Percentiles rank a stretch among this genome's conserved stretches.
phyloP scores from a whole-genome alignment of 2,113 vertebrate genomes.

The Dermatemys mawii region DNA sequence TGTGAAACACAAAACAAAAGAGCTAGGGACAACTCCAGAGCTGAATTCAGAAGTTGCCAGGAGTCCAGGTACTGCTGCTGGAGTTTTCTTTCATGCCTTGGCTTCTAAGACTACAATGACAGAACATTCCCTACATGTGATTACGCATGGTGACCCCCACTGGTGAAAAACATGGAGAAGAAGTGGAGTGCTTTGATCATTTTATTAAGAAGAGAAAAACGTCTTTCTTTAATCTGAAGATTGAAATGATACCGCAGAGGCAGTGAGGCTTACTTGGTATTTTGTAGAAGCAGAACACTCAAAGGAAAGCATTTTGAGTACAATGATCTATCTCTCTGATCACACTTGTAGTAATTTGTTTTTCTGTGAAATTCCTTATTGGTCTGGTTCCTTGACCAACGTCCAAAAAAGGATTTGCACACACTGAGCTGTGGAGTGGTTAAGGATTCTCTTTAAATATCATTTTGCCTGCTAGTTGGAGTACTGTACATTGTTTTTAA shows the following conservation, averaged over 20 bases:
- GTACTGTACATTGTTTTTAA: background rate
- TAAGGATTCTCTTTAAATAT: background rate
- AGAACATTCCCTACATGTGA: background rate
- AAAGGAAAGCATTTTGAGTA: background rate
- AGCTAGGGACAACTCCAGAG: constrained; percentile 22
- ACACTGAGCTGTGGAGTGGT: background rate
- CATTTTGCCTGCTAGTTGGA: background rate
- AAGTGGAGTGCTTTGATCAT: background rate
- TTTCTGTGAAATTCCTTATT: background rate
- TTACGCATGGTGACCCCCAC: background rate
- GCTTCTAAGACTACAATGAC: background rate
- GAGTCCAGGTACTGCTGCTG: constrained; percentile 22
- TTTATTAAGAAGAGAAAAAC: background rate
- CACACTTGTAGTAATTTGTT: background rate
- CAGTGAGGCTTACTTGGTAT: background rate
- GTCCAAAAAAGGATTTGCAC: background rate
- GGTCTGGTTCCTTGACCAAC: background rate
- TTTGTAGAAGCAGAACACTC: background rate
- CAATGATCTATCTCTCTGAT: background rate
- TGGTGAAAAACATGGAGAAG: background rate
- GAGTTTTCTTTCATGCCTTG: background rate
- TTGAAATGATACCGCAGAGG: background rate
- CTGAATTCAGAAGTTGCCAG: background rate
- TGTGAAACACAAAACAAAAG: constrained; percentile 8
- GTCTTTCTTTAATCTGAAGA: background rate